phyloP scores from a whole-genome alignment of 2,888 invertebrate genomes.

The Trypoxylon attenuatum region DNA sequence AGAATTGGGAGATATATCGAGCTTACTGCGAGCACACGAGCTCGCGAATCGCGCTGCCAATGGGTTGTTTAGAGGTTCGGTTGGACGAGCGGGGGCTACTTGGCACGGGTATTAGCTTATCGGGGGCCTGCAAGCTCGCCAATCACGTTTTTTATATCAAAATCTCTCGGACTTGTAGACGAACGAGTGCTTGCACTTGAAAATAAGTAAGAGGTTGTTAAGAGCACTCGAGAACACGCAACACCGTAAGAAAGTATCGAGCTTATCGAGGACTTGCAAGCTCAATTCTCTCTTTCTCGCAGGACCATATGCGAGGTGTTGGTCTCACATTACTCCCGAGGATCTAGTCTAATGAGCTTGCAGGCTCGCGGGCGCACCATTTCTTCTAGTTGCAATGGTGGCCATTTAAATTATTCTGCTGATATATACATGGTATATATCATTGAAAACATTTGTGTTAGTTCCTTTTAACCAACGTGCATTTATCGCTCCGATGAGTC shows the following conservation, averaged over 20 bases:
- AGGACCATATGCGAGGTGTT: background rate
- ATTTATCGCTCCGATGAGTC: too few species aligned
- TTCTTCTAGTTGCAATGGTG: background rate
- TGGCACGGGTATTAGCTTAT: background rate
- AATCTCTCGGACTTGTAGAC: constrained; percentile 5
- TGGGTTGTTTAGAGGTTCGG: too few species aligned
- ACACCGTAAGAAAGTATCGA: constrained; percentile 38
- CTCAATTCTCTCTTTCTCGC: too few species aligned
- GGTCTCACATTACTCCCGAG: constrained; percentile 13
- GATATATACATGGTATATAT: too few species aligned
- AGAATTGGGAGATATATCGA: too few species aligned
- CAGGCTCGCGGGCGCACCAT: constrained; percentile 14
- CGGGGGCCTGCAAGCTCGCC: constrained; percentile 41
- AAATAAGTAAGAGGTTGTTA: too few species aligned
- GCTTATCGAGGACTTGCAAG: constrained; percentile 50
- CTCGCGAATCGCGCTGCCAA: too few species aligned
- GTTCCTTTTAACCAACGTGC: too few species aligned
- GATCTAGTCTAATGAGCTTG: constrained; percentile 37
- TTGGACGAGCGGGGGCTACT: too few species aligned
- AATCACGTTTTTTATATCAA: constrained; percentile 41
- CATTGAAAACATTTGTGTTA: too few species aligned
- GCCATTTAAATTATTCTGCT: too few species aligned
- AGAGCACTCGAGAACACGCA: constrained; percentile 1
- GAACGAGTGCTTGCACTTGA: constrained; percentile 12
- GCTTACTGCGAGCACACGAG: background rate